Evolutionary conservation across 1,140 invertebrate genomes (phyloP), one percentile per base, ranked within the genome.

Genomic region (Melitaea cinxia): DNA sequence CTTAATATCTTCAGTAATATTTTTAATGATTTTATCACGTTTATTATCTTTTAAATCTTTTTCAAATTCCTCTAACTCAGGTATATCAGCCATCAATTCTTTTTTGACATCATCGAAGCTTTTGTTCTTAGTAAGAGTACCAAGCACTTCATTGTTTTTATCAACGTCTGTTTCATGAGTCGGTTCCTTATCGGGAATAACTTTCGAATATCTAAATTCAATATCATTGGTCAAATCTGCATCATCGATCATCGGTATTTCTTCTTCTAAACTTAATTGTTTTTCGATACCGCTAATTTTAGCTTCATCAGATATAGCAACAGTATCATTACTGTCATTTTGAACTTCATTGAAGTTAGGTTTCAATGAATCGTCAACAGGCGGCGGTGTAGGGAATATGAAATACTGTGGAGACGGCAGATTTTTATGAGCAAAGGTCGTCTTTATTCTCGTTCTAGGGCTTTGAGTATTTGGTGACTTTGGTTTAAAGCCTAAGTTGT

Each of bases 361-460:
- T 66, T 73, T 73, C 35, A 70, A 75, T 5, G 58, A 33, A 68
- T 75, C 72, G 49, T 85, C 81, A 42, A 70, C 61, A 14, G 87
- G 83, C 4, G 88, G 79, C 17, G 89, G 88, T 4, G 88, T 86
- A 12, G 91, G 91, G 60, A 92, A 92, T 61, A 92, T 75, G 54
- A 92, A 92, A 77, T 91, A 91, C 64, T 92, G 91, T 15, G 91
- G 91, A 35, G 85, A 83, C 15, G 80, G 73, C 15, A 86, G 59
- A 73, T 91, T 91, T 74, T 91, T 91, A 70, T 92, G 89, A 7
- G 91, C 86, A 37, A 89, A 91, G 17, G 77, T 88, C 0, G 94
- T 94, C 75, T 93, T 94, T 35, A 95, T 95, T 77, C 93, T 88
- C 17, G 94, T 94, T 65, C 94, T 88, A 9, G 91, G 91, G 55